These are phyloP conservation scores for Cephus pulcher DNA, from an alignment of 2,888 invertebrate species.

Conservation along the genomic window DNA sequence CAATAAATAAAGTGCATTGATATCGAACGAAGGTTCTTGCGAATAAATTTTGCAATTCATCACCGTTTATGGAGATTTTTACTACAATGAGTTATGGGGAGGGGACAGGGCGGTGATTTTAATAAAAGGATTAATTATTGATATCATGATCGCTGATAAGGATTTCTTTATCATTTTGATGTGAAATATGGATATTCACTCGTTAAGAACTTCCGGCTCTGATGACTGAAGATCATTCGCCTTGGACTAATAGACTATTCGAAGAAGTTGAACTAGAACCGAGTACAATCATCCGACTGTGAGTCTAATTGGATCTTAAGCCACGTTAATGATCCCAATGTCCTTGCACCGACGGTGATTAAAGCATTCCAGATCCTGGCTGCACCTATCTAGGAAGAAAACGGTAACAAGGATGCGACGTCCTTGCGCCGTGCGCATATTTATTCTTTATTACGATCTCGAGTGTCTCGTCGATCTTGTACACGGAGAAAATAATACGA, in stretches of 20 bases:
- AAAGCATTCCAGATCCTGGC: constrained; percentile 45
- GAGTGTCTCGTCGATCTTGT: not conserved
- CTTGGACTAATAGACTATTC: not conserved
- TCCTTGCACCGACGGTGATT: constrained; percentile 50
- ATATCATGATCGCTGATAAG: not conserved
- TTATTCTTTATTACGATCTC: not conserved
- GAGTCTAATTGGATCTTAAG: constrained; percentile 30
- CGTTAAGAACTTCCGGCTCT: not conserved
- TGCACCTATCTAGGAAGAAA: constrained; percentile 45
- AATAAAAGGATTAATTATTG: not conserved
- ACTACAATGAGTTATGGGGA: not conserved
- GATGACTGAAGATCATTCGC: not conserved
- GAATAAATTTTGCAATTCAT: too few relatives aligned
- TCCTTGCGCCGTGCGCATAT: constrained; percentile 40
- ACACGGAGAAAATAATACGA: not conserved
- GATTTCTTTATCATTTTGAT: not conserved
- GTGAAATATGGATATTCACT: not conserved
- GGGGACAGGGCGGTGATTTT: not conserved
- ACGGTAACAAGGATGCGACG: constrained; percentile 54
- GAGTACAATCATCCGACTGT: constrained; percentile 15
- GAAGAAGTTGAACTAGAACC: not conserved
- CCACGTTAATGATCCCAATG: constrained; percentile 48
- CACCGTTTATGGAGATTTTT: too few relatives aligned
- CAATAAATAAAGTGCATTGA: not conserved
- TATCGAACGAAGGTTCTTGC: not conserved